Evolutionary conservation across 2,888 invertebrate species (phyloP).

Genomic region (Drosophila neonasuta): DNA sequence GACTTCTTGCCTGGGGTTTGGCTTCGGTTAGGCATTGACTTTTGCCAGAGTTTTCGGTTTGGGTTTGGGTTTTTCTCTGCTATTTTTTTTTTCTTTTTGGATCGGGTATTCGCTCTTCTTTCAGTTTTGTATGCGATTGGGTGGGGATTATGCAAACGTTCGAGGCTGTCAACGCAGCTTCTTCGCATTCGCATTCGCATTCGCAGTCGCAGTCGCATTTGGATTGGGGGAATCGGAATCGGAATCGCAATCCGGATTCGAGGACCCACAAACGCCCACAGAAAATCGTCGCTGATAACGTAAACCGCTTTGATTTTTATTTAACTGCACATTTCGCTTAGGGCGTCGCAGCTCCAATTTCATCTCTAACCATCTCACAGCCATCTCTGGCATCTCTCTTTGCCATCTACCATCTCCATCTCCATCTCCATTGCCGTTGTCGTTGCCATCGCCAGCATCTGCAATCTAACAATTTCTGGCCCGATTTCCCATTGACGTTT

Average conservation of each 20-base stretch:
- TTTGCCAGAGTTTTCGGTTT: conserved; percentile 1
- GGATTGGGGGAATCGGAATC: conserved; percentile 9
- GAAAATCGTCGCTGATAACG: conserved; percentile 68
- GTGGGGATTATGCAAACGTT: conserved; percentile 59
- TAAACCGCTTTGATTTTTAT: conserved; percentile 77
- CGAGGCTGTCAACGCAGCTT: conserved; percentile 68
- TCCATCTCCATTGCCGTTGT: not conserved
- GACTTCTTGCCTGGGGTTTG: not conserved
- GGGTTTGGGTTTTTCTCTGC: not conserved
- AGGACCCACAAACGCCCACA: conserved; percentile 15
- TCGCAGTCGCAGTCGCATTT: conserved; percentile 28
- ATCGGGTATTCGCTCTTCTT: conserved; percentile 14
- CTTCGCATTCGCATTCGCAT: conserved; percentile 50
- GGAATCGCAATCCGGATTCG: conserved; percentile 5
- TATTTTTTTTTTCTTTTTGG: not conserved
- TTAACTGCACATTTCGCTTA: conserved; percentile 74
- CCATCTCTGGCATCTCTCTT: conserved; percentile 5
- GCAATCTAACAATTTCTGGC: conserved; percentile 47
- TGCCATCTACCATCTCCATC: not conserved
- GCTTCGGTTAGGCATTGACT: conserved; percentile 15
- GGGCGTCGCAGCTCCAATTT: conserved; percentile 47
- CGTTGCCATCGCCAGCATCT: conserved; percentile 7
- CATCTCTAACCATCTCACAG: conserved; percentile 20
- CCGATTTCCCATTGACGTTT: conserved; percentile 66
- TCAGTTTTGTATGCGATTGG: conserved; percentile 22